A percentile compares a stretch with the other conserved stretches of the same genome.
phyloP scores from a whole-genome alignment of 2,888 invertebrate genomes.

The Campoplex capitator region DNA sequence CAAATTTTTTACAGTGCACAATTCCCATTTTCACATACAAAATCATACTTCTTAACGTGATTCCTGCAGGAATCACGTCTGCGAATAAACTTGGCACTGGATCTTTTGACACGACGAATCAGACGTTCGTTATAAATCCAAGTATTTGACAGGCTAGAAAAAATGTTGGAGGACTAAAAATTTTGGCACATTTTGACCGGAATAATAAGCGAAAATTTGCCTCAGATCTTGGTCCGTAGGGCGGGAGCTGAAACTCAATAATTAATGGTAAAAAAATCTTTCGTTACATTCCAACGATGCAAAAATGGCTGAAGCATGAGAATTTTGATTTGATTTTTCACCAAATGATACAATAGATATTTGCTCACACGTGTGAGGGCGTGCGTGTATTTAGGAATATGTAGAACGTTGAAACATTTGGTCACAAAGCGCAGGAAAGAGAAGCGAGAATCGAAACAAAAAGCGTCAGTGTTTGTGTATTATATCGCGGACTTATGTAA shows the following conservation, averaged over 20 bases:
- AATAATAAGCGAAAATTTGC: background rate
- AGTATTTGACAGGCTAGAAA: background rate
- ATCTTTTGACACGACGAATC: background rate
- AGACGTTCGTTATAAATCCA: background rate
- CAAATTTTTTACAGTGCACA: too few relatives aligned
- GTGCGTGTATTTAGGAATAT: background rate
- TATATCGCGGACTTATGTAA: slow-evolving; percentile 79
- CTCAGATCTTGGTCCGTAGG: background rate
- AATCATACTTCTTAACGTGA: background rate
- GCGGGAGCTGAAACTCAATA: background rate
- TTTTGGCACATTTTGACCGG: background rate
- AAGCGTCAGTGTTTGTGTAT: slow-evolving; percentile 56
- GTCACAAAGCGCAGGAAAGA: slow-evolving; percentile 42
- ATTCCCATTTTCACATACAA: background rate
- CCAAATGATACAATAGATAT: background rate
- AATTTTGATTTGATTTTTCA: background rate
- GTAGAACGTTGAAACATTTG: slow-evolving; percentile 4
- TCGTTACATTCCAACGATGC: background rate
- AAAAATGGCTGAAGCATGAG: background rate
- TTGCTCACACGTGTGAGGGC: background rate
- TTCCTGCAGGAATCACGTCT: background rate
- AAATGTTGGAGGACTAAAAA: too few relatives aligned
- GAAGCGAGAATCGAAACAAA: slow-evolving; percentile 56
- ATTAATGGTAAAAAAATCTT: background rate
- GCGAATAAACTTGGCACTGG: background rate